Base-by-base conservation (phyloP, 2,888 invertebrate genomes). In the Drosophila paracracens region DNA sequence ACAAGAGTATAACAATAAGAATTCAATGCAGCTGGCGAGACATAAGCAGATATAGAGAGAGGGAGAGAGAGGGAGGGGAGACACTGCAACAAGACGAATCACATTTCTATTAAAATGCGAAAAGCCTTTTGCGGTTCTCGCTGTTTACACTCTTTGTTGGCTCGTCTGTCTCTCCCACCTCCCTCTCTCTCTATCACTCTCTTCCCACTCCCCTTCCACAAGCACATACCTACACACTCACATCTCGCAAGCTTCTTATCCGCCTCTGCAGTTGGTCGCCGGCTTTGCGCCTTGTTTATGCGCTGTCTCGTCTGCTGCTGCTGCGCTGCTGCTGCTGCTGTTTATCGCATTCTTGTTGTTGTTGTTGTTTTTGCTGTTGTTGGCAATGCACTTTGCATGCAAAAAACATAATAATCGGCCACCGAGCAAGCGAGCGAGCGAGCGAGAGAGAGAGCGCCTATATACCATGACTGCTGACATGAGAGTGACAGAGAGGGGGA, bases 81-180 rank as follows among this genome's bases (percentile, higher is more conserved):
- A 25, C 3, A 61, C 50, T 54, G 64, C 56, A 51, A 68, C 71
- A 79, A 78, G 83, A 86, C 82, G 80, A 84, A 78, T 81, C 85
- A 87, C 82, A 84, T 84, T 87, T 87, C 88, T 85, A 87, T 87
- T 89, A 89, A 87, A 87, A 87, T 87, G 84, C 87, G 87, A 81
- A 84, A 85, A 86, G 85, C 83, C 88, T 82, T 85, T 83, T 86
- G 83, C 78, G 85, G 85, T 82, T 81, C 63, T 65, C 57, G 79
- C 67, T 83, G 73, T 78, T 83, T 71, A 70, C 71, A 72, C 74
- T 80, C 70, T 62, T 65, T 71, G 71, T 61, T 76, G 61, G 59
- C 65, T 59, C 48, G 48, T 40, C n/a, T n/a, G 56, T 40, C 43
- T 18, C 64, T 8, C 18, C n/a, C n/a, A 0, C n/a, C 27, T 29